phyloP scores from a whole-genome alignment of 2,797 vertebrate genomes.

The Alca torda region DNA sequence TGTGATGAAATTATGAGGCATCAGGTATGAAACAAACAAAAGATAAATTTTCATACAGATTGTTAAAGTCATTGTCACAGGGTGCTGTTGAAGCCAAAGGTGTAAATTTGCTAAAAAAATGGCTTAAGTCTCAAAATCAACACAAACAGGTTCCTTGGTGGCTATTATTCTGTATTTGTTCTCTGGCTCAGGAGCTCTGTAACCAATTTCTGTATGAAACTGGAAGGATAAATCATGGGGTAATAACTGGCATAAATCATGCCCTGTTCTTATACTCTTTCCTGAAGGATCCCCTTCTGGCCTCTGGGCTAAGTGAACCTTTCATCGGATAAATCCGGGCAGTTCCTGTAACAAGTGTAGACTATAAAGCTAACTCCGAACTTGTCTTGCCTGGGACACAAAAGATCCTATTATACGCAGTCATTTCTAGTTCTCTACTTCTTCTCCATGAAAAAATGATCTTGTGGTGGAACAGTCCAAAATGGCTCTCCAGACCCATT shows the following conservation, averaged over 20 bases:
- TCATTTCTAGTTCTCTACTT: not conserved
- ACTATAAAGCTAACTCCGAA: not conserved
- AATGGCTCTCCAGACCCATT: not conserved
- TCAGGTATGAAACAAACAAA: not conserved
- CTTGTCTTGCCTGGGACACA: not conserved
- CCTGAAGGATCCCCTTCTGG: not conserved
- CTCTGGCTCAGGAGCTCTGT: not conserved
- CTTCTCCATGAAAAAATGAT: not conserved
- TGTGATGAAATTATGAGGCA: not conserved
- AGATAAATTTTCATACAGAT: not conserved
- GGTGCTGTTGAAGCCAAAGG: not conserved
- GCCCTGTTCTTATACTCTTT: not conserved
- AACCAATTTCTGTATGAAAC: not conserved
- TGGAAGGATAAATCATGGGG: not conserved
- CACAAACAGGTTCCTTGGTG: not conserved
- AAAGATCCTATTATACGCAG: not conserved
- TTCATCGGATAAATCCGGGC: not conserved
- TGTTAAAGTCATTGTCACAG: not conserved
- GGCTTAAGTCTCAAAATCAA: not conserved
- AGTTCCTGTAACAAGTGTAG: not conserved
- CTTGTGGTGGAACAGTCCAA: not conserved
- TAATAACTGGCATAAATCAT: not conserved
- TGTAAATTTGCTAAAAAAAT: not conserved
- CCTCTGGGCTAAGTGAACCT: not conserved
- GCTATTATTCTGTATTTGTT: not conserved